Conservation (phyloP, 1,140 invertebrate genomes). For the Cyclargus thomasi region DNA sequence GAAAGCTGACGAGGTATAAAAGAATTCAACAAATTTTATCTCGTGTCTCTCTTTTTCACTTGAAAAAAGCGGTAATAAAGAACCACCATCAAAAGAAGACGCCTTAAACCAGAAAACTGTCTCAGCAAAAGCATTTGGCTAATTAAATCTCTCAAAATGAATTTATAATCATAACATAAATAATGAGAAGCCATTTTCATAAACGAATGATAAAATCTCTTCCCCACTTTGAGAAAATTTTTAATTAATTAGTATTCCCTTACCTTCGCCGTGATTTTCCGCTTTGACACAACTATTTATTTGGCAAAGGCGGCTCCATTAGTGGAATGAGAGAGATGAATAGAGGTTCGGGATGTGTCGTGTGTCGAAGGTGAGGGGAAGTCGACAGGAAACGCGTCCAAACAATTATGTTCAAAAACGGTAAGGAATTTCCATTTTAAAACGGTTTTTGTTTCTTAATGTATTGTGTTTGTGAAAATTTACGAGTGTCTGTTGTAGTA, state of each 20-base stretch:
- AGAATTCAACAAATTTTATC: background rate
- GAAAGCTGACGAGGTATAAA: no score
- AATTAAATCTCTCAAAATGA: constrained; percentile 14
- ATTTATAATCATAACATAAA: constrained; percentile 18
- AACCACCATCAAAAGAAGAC: background rate
- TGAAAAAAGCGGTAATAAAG: background rate
- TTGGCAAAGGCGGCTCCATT: constrained; percentile 69
- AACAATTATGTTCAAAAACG: constrained; percentile 27
- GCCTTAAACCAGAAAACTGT: background rate
- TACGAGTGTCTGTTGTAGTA: no score
- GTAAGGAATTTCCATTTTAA: constrained; percentile 21
- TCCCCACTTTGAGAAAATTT: constrained; percentile 33
- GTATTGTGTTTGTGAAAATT: background rate
- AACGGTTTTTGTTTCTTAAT: background rate
- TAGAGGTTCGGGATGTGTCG: constrained; percentile 65
- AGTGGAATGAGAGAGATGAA: constrained; percentile 68
- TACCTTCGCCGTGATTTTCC: constrained; percentile 30
- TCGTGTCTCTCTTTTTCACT: background rate
- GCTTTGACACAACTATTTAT: constrained; percentile 62
- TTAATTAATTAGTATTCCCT: constrained; percentile 64
- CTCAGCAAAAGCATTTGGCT: background rate
- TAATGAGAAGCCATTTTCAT: constrained; percentile 13
- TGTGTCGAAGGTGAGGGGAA: constrained; percentile 47
- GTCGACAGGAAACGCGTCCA: constrained; percentile 23
- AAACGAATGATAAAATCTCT: constrained; percentile 31